Conservation (phyloP, 2,797 vertebrate species). For the Semaprochilodus insignis region DNA sequence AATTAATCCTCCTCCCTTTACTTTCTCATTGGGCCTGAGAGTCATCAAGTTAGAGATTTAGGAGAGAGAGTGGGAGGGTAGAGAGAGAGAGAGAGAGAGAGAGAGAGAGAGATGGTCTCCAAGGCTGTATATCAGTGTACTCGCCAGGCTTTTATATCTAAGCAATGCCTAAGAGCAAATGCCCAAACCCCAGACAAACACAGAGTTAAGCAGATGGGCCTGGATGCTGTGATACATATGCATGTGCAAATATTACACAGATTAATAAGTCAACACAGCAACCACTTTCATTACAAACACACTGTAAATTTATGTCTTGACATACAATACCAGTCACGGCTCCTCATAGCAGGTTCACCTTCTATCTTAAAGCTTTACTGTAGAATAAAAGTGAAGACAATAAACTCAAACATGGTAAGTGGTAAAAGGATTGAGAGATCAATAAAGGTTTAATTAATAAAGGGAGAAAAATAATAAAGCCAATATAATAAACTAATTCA, state of each 20-base stretch:
- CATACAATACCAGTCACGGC: not conserved
- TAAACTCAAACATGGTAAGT: no score
- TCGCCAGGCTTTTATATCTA: conserved; percentile 67
- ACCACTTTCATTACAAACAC: not conserved
- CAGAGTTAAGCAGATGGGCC: not conserved
- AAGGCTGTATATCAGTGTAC: not conserved
- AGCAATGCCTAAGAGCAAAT: conserved; percentile 36
- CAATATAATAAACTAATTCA: no score
- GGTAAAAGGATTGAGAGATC: no score
- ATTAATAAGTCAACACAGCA: not conserved
- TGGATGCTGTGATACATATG: not conserved
- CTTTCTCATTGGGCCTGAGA: conserved; percentile 64
- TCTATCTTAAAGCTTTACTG: no score
- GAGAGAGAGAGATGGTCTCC: not conserved
- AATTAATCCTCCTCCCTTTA: conserved; percentile 65
- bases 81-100: conserved; percentile 47
- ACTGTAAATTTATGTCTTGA: not conserved
- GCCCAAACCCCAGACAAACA: conserved; percentile 9
- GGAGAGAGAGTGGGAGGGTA: conserved; percentile 50
- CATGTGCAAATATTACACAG: not conserved
- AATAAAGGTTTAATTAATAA: no score
- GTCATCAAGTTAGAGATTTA: conserved; percentile 63
- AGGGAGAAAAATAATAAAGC: no score
- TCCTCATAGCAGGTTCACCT: no score
- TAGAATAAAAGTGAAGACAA: no score